Evolutionary conservation across 2,888 invertebrate species (phyloP), one percentile per base, ranked within the genome.

Genomic region (Spisula solida): DNA sequence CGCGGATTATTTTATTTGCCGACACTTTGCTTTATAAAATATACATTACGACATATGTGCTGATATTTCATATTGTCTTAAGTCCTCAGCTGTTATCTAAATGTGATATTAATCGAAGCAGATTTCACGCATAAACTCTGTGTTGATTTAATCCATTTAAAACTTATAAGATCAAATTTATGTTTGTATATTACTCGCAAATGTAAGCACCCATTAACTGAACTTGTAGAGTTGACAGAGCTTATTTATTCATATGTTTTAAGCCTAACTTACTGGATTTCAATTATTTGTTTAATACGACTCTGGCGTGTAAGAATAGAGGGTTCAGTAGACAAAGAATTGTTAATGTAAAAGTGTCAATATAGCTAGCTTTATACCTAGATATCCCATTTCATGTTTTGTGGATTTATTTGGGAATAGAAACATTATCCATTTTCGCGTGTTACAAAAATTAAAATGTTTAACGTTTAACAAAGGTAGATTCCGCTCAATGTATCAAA

Each of bases 251-350:
- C 75, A 34, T 34, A 34, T 31, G 25, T 75, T 34, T 41, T 75
- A 75, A 34, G 18, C 25, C 75, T 16, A 34, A 75, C 75, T 75
- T 31, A 75, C n/a, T 31, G 8, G 29, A 75, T 31, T 75, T 75
- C 60, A 31, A 34, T 75, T 75, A 75, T 75, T 75, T 8, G n/a
- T 75, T 31, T 75, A 75, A 75, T 75, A 75, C 31, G 31, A 75
- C 31, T 34, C 75, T 18, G 31, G 60, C 31, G 12, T 34, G 6
- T 75, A 60, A 70, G 70, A 31, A 75, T 75, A 31, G 12, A 75
- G 41, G 2, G 8, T 75, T 75, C n/a, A 75, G 25, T 16, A 75
- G 31, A 75, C 75, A 75, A 75, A 75, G 75, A 31, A 75, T 34
- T 31, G 29, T 31, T 34, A 75, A 34, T 75, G 75, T 75, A 75